Percentiles rank a stretch among this genome's conserved stretches.
phyloP scores from a whole-genome alignment of 2,113 vertebrate genomes.

The Deroptyus accipitrinus region DNA sequence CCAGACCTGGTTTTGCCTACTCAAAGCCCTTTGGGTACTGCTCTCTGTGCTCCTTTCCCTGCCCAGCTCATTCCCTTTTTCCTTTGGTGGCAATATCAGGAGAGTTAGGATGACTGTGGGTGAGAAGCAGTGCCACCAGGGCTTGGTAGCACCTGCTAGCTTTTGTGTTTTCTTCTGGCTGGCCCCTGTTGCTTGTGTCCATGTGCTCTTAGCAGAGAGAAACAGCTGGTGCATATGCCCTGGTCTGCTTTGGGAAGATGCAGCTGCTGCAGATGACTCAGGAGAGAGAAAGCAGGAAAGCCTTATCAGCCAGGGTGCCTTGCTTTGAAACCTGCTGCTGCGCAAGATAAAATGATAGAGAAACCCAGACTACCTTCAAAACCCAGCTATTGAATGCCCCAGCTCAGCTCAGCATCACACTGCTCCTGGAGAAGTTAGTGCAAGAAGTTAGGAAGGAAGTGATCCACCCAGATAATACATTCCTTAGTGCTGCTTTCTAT shows the following conservation, averaged over 20 bases:
- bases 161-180: neutral
- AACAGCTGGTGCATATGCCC: neutral
- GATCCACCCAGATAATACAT: neutral
- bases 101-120: neutral
- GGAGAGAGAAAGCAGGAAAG: neutral
- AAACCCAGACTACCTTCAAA: neutral
- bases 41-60: neutral
- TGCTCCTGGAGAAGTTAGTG: neutral
- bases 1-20: neutral
- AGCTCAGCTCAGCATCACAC: accelerated
- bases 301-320: neutral
- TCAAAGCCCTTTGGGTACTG: accelerated
- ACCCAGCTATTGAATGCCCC: neutral
- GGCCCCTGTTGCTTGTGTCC: neutral
- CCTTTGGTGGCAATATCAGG: neutral
- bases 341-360: neutral
- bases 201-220: neutral
- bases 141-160: neutral
- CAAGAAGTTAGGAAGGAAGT: neutral
- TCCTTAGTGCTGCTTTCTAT: neutral
- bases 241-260: neutral
- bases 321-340: neutral
- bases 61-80: neutral
- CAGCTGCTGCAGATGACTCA: neutral
- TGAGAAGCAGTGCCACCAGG: neutral